These are phyloP conservation scores for Oreamnos americanus DNA, from an alignment of 2,113 vertebrate species.

Conservation along the genomic window DNA sequence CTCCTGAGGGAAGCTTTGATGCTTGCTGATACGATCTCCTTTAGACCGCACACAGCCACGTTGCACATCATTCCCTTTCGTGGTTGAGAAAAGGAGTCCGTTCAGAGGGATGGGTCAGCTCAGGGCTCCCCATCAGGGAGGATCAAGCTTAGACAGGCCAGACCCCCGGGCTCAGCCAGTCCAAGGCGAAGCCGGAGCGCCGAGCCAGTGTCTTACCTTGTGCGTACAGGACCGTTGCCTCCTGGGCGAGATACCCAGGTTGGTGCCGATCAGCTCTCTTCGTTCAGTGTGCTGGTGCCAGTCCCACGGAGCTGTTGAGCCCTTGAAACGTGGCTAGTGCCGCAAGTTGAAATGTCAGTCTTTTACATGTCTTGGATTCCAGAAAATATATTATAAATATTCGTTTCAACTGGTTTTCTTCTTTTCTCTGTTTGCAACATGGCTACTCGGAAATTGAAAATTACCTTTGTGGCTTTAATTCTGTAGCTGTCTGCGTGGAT, in stretches of 20 bases:
- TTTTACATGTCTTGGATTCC: not conserved
- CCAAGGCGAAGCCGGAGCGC: accelerated
- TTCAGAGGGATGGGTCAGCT: not conserved
- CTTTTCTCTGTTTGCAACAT: not conserved
- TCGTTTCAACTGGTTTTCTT: not conserved
- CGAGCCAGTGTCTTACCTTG: not conserved
- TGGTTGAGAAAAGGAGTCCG: not conserved
- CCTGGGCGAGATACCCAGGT: not conserved
- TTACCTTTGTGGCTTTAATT: not conserved
- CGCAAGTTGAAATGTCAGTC: accelerated
- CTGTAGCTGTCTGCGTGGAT: accelerated
- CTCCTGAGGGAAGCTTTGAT: not conserved
- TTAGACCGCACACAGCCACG: accelerated
- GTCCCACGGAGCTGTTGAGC: accelerated
- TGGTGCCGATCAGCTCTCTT: accelerated
- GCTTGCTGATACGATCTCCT: accelerated
- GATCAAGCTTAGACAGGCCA: not conserved
- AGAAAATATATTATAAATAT: too few species aligned
- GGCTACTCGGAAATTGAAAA: not conserved
- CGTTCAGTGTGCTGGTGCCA: accelerated
- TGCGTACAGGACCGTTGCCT: accelerated
- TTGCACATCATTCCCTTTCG: not conserved
- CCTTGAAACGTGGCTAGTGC: not conserved
- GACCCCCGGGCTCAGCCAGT: not conserved
- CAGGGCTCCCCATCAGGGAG: not conserved